phyloP scores from a whole-genome alignment of 2,113 vertebrate genomes.

The Opisthocomus hoazin region DNA sequence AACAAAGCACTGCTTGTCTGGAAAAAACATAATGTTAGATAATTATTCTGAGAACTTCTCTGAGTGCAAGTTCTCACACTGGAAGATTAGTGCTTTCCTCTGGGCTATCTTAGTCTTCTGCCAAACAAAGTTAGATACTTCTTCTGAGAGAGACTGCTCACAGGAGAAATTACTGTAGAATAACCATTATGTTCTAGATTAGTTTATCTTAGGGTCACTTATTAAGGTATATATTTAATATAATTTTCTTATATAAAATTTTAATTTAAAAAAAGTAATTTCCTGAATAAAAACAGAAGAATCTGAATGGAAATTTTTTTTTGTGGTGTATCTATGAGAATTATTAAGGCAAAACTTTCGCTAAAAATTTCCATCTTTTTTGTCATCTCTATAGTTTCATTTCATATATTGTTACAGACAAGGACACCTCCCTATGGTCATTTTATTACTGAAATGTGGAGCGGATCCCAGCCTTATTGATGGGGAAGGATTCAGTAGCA shows the following conservation, averaged over 20 bases:
- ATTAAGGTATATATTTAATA: background rate
- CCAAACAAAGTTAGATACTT: background rate
- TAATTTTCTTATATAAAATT: background rate
- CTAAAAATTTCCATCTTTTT: background rate
- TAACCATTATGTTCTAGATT: background rate
- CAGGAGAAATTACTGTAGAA: background rate
- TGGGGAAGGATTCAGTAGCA: slow-evolving; percentile 87
- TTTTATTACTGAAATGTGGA: slow-evolving; percentile 86
- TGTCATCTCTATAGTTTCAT: background rate
- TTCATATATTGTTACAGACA: slow-evolving; percentile 69
- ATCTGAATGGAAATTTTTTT: background rate
- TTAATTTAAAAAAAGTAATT: background rate
- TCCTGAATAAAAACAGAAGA: background rate
- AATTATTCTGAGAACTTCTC: background rate
- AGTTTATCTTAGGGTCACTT: background rate
- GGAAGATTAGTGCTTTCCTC: background rate
- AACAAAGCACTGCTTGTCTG: background rate
- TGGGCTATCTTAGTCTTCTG: background rate
- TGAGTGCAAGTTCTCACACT: fast-evolving
- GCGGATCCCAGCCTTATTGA: slow-evolving; percentile 88
- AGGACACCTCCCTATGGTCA: slow-evolving; percentile 93
- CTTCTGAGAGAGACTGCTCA: background rate
- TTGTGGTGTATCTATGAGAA: background rate
- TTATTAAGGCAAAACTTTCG: background rate
- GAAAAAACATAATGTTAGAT: background rate